Base-by-base conservation (phyloP, 2,888 invertebrate species). In the Myopa tessellatipennis region DNA sequence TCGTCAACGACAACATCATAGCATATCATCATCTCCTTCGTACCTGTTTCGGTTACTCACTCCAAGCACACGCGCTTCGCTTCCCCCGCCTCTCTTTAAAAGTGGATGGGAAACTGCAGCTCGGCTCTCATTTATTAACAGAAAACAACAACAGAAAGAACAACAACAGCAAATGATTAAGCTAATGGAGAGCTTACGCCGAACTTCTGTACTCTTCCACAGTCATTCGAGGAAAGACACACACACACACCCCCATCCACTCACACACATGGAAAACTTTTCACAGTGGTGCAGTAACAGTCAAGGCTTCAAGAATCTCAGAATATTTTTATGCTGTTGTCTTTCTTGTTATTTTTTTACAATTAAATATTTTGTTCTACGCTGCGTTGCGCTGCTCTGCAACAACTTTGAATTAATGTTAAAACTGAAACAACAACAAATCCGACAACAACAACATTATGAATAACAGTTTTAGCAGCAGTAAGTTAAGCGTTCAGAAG, bases 181-280 rank as follows among this genome's bases (percentile, higher is more conserved):
- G 74, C 74, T 74, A 74, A 74, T 74, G 74, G 74, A 65, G 52
- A 36, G 26, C 70, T 70, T 70, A 55, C 34, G 34, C 26, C n/a
- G 8, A 67, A 34, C 67, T 40, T 38, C 67, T 55, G 16, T 55
- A 55, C 61, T 61, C 34, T 26, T 26, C 18, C 18, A 8, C 18
- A 58, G 18, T 14, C 16, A 55, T 16, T 4, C 60, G 5, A 6
- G 6, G n/a, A 60, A 60, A 68, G 3, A 45, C 16, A 36, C 69
- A 12, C 26, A 26, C 7, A n/a, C 67, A 14, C n/a, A 45, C 16
- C 36, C n/a, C 10, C 67, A 16, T 40, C 4, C 16, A 36, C 69
- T 4, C 26, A 26, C 69, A 26, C 50, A 45, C 50, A 50, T n/a
- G 67, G 40, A 18, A 67, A 67, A n/a, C 61, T n/a, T 16, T 69